Percentiles rank a stretch among this genome's conserved stretches.
Evolutionary conservation across 2,888 invertebrate species (phyloP).

Genomic region (Entomobrya proxima): DNA sequence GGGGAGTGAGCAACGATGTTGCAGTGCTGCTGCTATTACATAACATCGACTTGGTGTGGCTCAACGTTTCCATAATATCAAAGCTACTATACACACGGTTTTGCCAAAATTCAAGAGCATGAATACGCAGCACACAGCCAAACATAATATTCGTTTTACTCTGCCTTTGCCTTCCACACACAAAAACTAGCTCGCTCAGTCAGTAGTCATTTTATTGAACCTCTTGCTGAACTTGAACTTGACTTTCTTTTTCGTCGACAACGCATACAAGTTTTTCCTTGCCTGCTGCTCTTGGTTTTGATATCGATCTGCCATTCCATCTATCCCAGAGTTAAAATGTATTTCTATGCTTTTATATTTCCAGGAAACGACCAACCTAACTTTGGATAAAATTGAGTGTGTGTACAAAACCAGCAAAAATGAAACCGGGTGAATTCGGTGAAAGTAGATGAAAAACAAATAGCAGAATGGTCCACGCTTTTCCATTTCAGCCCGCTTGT

Average conservation of each 20-base stretch:
- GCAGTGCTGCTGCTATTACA: neutral
- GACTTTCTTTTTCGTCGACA: slow-evolving; percentile 45
- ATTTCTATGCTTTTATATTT: neutral
- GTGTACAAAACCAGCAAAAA: neutral
- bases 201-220: slow-evolving; percentile 34
- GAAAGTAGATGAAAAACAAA: slow-evolving; percentile 45
- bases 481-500: neutral
- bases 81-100: neutral
- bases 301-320: slow-evolving; percentile 49
- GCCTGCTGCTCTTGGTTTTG: neutral
- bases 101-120: slow-evolving; percentile 13
- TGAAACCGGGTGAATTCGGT: slow-evolving; percentile 43
- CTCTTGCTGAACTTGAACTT: slow-evolving; percentile 63
- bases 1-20: neutral
- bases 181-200: slow-evolving; percentile 23
- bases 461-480: neutral
- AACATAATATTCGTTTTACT: neutral
- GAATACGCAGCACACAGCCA: neutral
- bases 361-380: slow-evolving; percentile 3
- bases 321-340: neutral
- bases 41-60: neutral
- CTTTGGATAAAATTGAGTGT: neutral
- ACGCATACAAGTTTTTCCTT: neutral
- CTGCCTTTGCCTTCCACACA: neutral
- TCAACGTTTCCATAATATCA: neutral